Conservation (phyloP, 92 coral and sea anemone species). For the Virgularia gustaviana region DNA sequence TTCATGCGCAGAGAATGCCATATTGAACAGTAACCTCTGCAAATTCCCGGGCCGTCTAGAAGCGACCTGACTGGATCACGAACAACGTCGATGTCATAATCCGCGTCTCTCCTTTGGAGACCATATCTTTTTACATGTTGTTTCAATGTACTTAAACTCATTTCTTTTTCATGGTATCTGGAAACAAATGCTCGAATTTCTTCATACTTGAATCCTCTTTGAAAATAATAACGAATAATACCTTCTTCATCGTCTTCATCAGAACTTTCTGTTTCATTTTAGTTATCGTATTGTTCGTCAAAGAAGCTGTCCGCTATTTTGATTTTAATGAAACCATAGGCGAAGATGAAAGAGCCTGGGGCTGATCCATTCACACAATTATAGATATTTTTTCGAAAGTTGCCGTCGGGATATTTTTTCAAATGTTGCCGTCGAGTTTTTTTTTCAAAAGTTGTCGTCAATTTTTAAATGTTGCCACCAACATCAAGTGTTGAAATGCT, state of each 20-base stretch:
- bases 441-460: no score
- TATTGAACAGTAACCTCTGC: conserved; percentile 47
- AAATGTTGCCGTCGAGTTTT: no score
- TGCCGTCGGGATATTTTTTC: no score
- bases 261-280: no score
- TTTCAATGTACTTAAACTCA: conserved; percentile 38
- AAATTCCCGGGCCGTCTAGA: conserved; percentile 48
- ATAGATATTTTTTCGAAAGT: no score
- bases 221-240: conserved; percentile 13
- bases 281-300: no score
- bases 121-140: conserved; percentile 24
- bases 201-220: conserved; percentile 9
- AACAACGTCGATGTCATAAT: conserved; percentile 29
- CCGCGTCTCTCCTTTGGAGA: conserved; percentile 15
- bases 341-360: no score
- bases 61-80: conserved; percentile 32
- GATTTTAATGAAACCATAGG: no score
- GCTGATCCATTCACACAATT: no score
- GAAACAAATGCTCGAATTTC: conserved; percentile 38
- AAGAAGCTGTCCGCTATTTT: no score
- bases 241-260: conserved; percentile 4
- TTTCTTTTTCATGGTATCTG: conserved; percentile 39
- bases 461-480: no score
- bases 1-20: conserved; percentile 46
- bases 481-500: no score